Conservation (phyloP, 2,113 vertebrate genomes). For the Corynorhinus townsendii region DNA sequence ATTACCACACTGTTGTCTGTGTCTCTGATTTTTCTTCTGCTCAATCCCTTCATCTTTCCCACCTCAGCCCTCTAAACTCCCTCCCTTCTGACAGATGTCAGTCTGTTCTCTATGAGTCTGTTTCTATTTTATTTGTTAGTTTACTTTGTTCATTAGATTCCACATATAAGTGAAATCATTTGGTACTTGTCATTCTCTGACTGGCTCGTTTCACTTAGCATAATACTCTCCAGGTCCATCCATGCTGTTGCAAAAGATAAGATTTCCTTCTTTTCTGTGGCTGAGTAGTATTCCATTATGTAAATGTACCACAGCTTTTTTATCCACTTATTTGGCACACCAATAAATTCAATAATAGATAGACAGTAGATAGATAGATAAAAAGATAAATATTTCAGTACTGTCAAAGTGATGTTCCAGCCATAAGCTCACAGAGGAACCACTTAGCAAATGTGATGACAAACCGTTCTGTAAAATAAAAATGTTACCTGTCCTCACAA, state of each 20-base stretch:
- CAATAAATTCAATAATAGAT: neutral
- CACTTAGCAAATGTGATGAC: neutral
- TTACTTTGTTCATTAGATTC: neutral
- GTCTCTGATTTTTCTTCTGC: neutral
- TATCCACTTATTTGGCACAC: neutral
- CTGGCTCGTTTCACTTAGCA: neutral
- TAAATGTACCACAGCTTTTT: neutral
- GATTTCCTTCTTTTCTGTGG: neutral
- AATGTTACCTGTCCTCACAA: neutral
- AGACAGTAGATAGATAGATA: neutral
- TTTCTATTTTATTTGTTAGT: neutral
- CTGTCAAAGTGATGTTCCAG: neutral
- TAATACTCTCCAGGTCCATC: neutral
- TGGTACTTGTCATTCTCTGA: neutral
- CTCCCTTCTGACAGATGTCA: neutral
- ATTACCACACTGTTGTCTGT: neutral
- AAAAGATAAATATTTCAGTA: neutral
- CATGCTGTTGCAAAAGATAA: neutral
- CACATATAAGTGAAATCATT: neutral
- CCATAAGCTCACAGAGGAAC: neutral
- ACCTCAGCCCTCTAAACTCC: too few relatives aligned
- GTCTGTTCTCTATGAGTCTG: neutral
- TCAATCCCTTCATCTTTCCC: neutral
- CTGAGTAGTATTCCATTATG: neutral
- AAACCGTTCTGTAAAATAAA: neutral